These are phyloP conservation scores for Xestoiulus laeticollis DNA, from an alignment of 2,888 invertebrate species.

Conservation along the genomic window DNA sequence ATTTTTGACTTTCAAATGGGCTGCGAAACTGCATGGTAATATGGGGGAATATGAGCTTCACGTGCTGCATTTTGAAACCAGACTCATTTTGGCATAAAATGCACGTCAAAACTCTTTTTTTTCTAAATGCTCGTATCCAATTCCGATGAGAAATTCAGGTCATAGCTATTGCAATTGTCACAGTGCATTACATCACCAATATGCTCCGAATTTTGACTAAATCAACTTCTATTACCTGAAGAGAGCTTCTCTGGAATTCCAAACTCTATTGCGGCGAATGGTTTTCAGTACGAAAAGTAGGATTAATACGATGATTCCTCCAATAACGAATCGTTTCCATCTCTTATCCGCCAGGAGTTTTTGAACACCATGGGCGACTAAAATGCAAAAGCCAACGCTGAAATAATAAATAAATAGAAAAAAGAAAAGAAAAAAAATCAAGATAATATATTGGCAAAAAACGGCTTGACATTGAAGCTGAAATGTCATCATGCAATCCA, in stretches of 20 bases:
- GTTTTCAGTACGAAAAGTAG: conserved; percentile 74
- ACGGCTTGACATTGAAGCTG: not conserved
- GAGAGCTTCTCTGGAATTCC: conserved; percentile 79
- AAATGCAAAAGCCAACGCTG: conserved; percentile 82
- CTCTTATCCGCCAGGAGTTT: conserved; percentile 31
- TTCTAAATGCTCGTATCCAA: not conserved
- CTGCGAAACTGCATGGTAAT: not conserved
- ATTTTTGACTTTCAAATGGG: conserved; percentile 30
- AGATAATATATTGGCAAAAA: not conserved
- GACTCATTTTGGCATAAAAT: not conserved
- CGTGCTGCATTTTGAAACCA: not conserved
- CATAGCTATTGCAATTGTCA: not conserved
- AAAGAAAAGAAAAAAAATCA: conserved; percentile 23
- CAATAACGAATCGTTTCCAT: conserved; percentile 31
- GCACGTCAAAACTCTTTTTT: not conserved
- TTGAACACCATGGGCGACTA: conserved; percentile 77
- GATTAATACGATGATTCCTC: conserved; percentile 66
- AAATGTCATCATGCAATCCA: not conserved
- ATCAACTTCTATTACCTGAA: conserved; percentile 70
- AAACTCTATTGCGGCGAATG: conserved; percentile 76
- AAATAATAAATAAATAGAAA: conserved; percentile 56
- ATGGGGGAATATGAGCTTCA: not conserved
- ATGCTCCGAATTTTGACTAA: not conserved
- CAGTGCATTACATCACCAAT: not conserved
- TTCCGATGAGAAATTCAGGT: not conserved